Conservation (phyloP, 1,140 invertebrate genomes). For the Drosophila novamexicana region DNA sequence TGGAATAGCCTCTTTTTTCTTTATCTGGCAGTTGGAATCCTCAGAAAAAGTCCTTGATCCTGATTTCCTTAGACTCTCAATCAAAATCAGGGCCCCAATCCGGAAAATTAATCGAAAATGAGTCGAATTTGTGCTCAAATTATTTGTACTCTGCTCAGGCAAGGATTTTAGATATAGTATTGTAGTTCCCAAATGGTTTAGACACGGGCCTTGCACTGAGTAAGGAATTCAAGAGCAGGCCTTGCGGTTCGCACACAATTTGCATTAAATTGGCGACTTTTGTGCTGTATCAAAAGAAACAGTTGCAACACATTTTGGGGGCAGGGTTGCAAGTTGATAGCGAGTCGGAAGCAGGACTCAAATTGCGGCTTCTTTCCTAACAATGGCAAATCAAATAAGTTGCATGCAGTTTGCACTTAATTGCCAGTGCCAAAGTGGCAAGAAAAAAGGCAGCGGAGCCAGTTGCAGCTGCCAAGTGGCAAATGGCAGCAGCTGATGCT, state of each 20-base stretch:
- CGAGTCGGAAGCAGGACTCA: not conserved
- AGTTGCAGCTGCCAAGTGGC: constrained; percentile 31
- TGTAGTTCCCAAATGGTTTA: constrained; percentile 16
- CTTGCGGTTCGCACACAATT: constrained; percentile 21
- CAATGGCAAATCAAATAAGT: constrained; percentile 64
- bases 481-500: constrained; percentile 12
- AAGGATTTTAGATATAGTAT: not conserved
- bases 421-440: constrained; percentile 77
- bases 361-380: constrained; percentile 50
- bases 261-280: constrained; percentile 23
- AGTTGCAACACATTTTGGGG: constrained; percentile 16
- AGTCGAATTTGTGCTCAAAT: too few species aligned
- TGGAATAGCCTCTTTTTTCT: too few species aligned
- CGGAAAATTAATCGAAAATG: too few species aligned
- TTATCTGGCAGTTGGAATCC: too few species aligned
- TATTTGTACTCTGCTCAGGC: not conserved
- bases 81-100: too few species aligned
- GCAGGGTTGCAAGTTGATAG: not conserved
- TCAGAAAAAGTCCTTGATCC: too few species aligned
- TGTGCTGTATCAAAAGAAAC: not conserved
- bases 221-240: not conserved
- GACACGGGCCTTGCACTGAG: not conserved
- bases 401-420: constrained; percentile 64
- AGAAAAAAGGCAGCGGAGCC: constrained; percentile 38
- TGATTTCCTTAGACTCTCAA: too few species aligned